These are phyloP conservation scores for Aplysia californica DNA, from an alignment of 1,140 invertebrate species.

Conservation along the genomic window DNA sequence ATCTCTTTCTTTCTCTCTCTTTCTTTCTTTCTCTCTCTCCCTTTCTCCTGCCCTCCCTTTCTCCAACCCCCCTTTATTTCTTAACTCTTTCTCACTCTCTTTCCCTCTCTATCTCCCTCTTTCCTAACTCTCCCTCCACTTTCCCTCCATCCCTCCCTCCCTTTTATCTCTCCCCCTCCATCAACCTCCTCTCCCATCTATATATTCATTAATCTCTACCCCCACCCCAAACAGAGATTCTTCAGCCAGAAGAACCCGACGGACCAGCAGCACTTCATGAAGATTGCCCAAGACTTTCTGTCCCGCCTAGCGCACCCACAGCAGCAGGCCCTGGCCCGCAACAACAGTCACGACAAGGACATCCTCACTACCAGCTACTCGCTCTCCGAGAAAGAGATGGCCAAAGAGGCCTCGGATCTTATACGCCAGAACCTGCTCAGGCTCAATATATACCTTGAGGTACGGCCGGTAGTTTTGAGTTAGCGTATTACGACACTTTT, in stretches of 20 bases:
- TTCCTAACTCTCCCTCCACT: not conserved
- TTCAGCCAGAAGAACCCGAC: not conserved
- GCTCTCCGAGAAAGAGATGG: conserved; percentile 36
- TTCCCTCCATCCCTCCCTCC: not conserved
- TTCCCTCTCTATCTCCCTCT: not conserved
- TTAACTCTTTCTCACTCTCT: not conserved
- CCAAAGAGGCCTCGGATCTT: conserved; percentile 48
- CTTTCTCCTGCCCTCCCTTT: not conserved
- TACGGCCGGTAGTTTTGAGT: too few species aligned
- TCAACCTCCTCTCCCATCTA: not conserved
- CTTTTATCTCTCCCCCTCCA: not conserved
- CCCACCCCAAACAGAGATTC: not conserved
- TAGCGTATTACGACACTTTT: too few species aligned
- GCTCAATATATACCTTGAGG: conserved; percentile 57
- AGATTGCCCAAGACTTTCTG: conserved; percentile 41
- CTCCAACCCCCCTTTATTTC: not conserved
- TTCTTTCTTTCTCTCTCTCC: not conserved
- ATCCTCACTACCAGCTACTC: conserved; percentile 33
- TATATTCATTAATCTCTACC: not conserved
- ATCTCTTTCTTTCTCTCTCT: not conserved
- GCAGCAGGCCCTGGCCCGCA: conserved; percentile 31
- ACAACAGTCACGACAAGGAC: conserved; percentile 33
- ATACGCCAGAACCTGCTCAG: conserved; percentile 61
- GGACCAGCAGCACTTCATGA: conserved; percentile 17
- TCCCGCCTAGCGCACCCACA: conserved; percentile 29